Evolutionary conservation across 2,888 invertebrate species (phyloP), one percentile per base, ranked within the genome.

Genomic region (Hirtodrosophila histrioides): DNA sequence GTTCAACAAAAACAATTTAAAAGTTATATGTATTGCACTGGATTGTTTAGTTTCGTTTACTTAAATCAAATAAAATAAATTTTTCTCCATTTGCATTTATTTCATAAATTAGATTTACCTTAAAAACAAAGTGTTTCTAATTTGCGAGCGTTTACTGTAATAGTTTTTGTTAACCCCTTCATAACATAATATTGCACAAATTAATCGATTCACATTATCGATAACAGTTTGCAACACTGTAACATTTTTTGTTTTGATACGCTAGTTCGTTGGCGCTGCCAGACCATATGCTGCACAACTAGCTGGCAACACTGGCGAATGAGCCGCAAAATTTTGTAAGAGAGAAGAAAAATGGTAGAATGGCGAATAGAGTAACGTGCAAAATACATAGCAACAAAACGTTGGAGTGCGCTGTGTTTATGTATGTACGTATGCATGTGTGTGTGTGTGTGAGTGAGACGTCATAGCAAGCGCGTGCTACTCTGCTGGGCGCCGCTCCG

Each of bases 241-340:
- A 54, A 37, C 51, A 75, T 37, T 69, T 83, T 82, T 82, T 82
- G 82, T 82, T 82, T 82, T 82, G 82, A 72, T 82, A 70, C 58
- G 78, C 57, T 73, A 57, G 55, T 82, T 82, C 82, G 68, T 61
- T 50, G 39, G 12, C 56, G 40, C 11, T 75, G 71, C 74, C 74
- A 74, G 66, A 74, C 37, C 23, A 53, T 50, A 35, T 55, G 40
- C 44, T 46, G 39, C 40, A 33, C 45, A 53, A 73, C 82, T 57
- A 73, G 75, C 69, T 81, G 80, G 80, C 80, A 81, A 81, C 80
- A 33, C 39, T 45, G 36, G 70, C 45, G 4, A 8, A 2, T 68
- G 24, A 48, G 62, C 53, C 46, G 71, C 54, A 61, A 54, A 60
- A 17, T 17, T 17, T 17, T 17, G 17, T 17, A 44, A 43, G 29